Conservation (phyloP, 2,113 vertebrate species). For the Romanogobio albipinnatus region DNA sequence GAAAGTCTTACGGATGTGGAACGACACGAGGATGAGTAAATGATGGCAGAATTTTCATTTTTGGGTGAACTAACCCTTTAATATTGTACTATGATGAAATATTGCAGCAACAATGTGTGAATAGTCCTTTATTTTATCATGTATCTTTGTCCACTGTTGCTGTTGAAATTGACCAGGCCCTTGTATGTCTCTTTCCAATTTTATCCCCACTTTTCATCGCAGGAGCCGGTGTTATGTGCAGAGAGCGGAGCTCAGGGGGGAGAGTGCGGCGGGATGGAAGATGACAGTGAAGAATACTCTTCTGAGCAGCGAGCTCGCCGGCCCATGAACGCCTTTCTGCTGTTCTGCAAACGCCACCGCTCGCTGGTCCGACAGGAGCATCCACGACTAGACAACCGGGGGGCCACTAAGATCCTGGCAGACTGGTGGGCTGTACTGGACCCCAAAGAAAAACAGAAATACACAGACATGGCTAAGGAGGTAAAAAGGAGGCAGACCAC, state of each 20-base stretch:
- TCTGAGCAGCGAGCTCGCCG: constrained; percentile 92
- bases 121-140: neutral
- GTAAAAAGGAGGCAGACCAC: constrained; percentile 66
- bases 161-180: neutral
- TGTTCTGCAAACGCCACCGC: constrained; percentile 98
- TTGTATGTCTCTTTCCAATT: neutral
- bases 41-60: too few species aligned
- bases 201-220: neutral
- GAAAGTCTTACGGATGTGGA: too few species aligned
- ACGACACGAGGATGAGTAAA: too few species aligned
- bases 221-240: constrained; percentile 66
- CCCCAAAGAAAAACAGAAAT: constrained; percentile 97
- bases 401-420: constrained; percentile 97
- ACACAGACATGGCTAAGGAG: constrained; percentile 99
- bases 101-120: neutral
- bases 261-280: constrained; percentile 81
- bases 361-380: constrained; percentile 96
- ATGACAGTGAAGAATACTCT: constrained; percentile 89
- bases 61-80: too few species aligned
- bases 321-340: constrained; percentile 98
- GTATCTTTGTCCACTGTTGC: neutral
- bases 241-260: constrained; percentile 70
- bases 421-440: constrained; percentile 99
- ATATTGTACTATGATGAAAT: neutral
- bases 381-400: constrained; percentile 95